Evolutionary conservation across 92 coral and sea anemone species (phyloP).

Genomic region (Porites divaricata): DNA sequence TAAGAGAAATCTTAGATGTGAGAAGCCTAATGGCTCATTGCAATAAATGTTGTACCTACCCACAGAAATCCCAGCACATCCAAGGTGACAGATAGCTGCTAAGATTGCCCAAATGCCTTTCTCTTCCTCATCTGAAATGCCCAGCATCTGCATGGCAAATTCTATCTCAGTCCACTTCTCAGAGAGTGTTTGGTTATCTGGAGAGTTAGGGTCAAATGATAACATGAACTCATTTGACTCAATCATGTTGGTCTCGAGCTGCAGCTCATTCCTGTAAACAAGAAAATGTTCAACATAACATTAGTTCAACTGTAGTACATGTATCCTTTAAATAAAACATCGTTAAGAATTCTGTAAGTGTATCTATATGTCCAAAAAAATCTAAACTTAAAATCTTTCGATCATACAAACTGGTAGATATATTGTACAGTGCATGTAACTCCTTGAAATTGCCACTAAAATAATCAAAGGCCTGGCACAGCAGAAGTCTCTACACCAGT

Average conservation of each 20-base stretch:
- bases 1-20: too few species aligned
- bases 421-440: background rate
- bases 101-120: slow-evolving; percentile 89
- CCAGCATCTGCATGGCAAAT: slow-evolving; percentile 91
- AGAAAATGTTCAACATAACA: background rate
- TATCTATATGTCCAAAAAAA: too few species aligned
- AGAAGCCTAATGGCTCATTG: background rate
- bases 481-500: background rate
- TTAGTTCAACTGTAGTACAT: background rate
- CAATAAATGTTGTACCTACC: slow-evolving; percentile 61
- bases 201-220: slow-evolving; percentile 74
- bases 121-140: slow-evolving; percentile 78
- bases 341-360: background rate
- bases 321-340: background rate
- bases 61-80: slow-evolving; percentile 86
- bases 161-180: slow-evolving; percentile 97
- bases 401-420: too few species aligned
- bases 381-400: too few species aligned
- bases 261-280: slow-evolving; percentile 80
- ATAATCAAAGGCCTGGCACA: too few species aligned
- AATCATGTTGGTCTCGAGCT: slow-evolving; percentile 77
- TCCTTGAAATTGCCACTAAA: background rate
- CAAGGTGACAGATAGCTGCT: slow-evolving; percentile 95
- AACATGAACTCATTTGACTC: slow-evolving; percentile 82
- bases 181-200: slow-evolving; percentile 63